Percentiles rank a stretch among this genome's conserved stretches.
Conservation (phyloP, 2,113 vertebrate species). For the Vombatus ursinus region DNA sequence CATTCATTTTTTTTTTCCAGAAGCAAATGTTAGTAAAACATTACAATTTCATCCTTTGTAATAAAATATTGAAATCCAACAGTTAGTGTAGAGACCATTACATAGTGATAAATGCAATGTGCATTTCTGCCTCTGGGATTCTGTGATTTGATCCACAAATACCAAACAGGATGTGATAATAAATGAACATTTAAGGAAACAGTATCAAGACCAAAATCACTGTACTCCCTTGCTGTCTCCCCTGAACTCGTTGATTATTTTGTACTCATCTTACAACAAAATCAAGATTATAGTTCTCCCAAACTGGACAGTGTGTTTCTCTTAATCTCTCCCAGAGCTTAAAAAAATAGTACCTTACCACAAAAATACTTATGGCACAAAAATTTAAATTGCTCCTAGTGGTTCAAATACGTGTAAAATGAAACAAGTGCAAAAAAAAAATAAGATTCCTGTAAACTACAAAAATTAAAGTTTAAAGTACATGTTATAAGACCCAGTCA, state of each 20-base stretch:
- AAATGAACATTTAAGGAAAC: slow-evolving; percentile 85
- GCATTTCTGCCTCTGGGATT: slow-evolving; percentile 32
- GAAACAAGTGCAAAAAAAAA: slow-evolving; percentile 85
- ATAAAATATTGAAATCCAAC: slow-evolving; percentile 84
- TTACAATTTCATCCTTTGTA: slow-evolving; percentile 84
- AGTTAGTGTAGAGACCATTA: slow-evolving; percentile 79
- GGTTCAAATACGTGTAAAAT: slow-evolving; percentile 82
- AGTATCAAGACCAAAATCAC: slow-evolving; percentile 73
- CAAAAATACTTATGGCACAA: slow-evolving; percentile 87
- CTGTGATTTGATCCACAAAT: slow-evolving; percentile 79
- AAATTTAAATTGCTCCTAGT: slow-evolving; percentile 83
- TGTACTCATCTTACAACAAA: slow-evolving; percentile 82
- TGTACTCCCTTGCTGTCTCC: slow-evolving; percentile 76
- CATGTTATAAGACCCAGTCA: slow-evolving; percentile 71
- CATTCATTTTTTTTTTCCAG: slow-evolving; percentile 80
- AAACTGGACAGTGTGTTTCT: slow-evolving; percentile 75
- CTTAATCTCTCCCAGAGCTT: slow-evolving; percentile 77
- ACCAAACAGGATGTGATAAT: slow-evolving; percentile 80
- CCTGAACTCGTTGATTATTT: slow-evolving; percentile 76
- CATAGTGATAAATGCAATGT: slow-evolving; percentile 81
- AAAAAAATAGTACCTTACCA: slow-evolving; percentile 86
- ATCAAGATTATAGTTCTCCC: slow-evolving; percentile 76
- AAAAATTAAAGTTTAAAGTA: slow-evolving; percentile 83
- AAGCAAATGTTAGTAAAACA: slow-evolving; percentile 88
- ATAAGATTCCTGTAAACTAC: slow-evolving; percentile 84